Conservation (phyloP, 2,888 invertebrate species). For the Opisthograptis luteolata region DNA sequence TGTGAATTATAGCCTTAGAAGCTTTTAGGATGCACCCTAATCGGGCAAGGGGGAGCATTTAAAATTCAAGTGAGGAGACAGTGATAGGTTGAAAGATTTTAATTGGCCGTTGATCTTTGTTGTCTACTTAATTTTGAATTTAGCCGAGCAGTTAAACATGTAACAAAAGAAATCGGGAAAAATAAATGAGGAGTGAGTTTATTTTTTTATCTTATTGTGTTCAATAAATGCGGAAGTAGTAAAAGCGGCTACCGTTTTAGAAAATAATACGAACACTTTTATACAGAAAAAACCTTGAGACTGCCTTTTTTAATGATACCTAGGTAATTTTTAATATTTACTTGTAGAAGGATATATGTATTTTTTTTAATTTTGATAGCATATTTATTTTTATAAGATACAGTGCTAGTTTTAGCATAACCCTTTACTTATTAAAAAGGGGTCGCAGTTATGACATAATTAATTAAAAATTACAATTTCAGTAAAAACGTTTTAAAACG, state of each 20-base stretch:
- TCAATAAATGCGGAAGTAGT: constrained; percentile 5
- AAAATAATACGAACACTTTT: background rate
- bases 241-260: background rate
- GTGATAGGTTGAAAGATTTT: constrained; percentile 73
- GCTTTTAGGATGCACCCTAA: constrained; percentile 82
- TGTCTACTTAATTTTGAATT: constrained; percentile 39
- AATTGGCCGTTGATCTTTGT: constrained; percentile 74
- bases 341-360: no score
- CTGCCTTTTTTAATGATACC: background rate
- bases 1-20: constrained; percentile 77
- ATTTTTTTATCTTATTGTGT: constrained; percentile 27
- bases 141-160: constrained; percentile 21
- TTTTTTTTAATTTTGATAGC: no score
- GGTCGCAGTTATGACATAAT: no score
- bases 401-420: no score
- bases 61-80: constrained; percentile 71
- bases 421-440: no score
- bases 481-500: background rate
- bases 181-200: constrained; percentile 11
- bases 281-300: background rate
- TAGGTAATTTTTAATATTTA: no score
- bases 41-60: constrained; percentile 72
- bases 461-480: background rate
- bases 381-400: no score
- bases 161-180: constrained; percentile 30